Evolutionary conservation across 2,888 invertebrate species (phyloP), one percentile per base, ranked within the genome.

Genomic region (Melanargia galathea): DNA sequence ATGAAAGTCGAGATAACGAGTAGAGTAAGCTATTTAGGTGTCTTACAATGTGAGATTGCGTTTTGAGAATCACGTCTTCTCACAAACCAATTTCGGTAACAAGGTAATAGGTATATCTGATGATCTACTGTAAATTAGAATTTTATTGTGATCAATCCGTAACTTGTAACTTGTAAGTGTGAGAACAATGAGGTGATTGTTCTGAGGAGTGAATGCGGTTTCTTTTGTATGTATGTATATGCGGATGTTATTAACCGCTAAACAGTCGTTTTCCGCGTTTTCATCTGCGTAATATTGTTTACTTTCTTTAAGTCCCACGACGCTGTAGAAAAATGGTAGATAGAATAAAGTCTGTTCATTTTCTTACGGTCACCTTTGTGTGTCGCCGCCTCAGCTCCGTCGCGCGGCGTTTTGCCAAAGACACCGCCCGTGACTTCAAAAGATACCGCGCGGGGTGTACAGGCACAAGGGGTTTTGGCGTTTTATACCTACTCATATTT

Each of bases 111-210:
- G 40, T 35, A 38, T 61, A 51, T 51, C 64, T 13, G 13, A 71
- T 46, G 45, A 60, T 58, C 45, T 40, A 45, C 11, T 30, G 46
- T 38, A 63, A 60, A 63, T 56, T 49, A 38, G 55, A 61, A 56
- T n/a, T n/a, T n/a, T n/a, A n/a, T 38, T 55, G 64, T 48, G 74
- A 71, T 77, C 56, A 80, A 81, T 82, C 81, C 80, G 76, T 76
- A 75, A 78, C 77, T 77, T 75, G 76, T 76, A 75, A 78, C 77
- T 77, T 75, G 80, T 81, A 74, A 78, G 13, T 62, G 54, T 84
- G 85, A 80, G 86, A 88, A 87, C 33, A 82, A 78, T 75, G 69
- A 75, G 72, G 77, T 82, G 79, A 87, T 87, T 86, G 86, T 85
- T 84, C 80, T 76, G 76, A 81, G 81, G 81, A 83, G 81, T 75